A percentile compares a stretch with the other conserved stretches of the same genome.
phyloP scores from a whole-genome alignment of 2,113 vertebrate genomes.

The Rutilus rutilus region DNA sequence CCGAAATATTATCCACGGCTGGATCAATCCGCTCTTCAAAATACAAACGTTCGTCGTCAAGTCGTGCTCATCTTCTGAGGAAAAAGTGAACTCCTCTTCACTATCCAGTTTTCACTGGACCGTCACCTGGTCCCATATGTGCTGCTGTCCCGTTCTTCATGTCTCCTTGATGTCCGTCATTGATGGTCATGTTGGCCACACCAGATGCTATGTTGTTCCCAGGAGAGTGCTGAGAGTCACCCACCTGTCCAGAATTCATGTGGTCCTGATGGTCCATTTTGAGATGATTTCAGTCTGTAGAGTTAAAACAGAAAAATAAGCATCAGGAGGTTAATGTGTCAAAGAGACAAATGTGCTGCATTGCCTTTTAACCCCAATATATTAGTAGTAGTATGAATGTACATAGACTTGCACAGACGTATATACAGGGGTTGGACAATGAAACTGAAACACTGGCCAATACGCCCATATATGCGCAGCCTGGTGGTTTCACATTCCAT shows the following conservation, averaged over 20 bases:
- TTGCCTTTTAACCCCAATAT: background rate
- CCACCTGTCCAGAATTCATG: constrained; percentile 52
- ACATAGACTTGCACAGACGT: background rate
- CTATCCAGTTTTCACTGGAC: constrained; percentile 55
- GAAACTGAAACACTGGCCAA: too few species aligned
- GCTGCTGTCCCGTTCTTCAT: constrained; percentile 59
- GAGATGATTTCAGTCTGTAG: constrained; percentile 53
- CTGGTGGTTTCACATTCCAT: too few species aligned
- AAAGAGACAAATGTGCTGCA: background rate
- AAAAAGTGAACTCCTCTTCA: too few species aligned
- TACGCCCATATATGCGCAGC: too few species aligned
- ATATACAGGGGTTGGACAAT: too few species aligned
- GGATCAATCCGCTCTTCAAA: too few species aligned
- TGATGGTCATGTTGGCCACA: constrained; percentile 49
- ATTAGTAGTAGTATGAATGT: background rate
- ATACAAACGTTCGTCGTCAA: too few species aligned
- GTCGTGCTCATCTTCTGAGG: too few species aligned
- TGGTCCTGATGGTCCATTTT: constrained; percentile 58
- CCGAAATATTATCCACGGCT: too few species aligned
- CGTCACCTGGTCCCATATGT: constrained; percentile 40
- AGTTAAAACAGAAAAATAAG: background rate
- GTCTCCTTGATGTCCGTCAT: constrained; percentile 47
- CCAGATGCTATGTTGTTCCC: constrained; percentile 63
- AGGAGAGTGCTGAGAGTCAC: constrained; percentile 59
- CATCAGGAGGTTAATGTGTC: background rate